Conservation (phyloP, 2,113 vertebrate species). For the Petrocephalus zakoni region DNA sequence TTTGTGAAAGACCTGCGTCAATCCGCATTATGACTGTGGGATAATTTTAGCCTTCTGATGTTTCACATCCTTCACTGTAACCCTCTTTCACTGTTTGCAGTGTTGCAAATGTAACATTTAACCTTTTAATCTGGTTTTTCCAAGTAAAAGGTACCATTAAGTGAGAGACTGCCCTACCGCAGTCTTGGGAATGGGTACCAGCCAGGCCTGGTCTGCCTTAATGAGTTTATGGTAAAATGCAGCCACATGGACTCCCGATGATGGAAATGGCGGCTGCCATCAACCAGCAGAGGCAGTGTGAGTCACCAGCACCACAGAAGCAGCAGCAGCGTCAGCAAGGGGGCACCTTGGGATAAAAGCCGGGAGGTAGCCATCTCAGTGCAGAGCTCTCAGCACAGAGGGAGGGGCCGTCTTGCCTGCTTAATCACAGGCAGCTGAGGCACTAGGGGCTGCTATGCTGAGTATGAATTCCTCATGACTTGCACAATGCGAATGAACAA, state of each 20-base stretch:
- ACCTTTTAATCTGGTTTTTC: neutral
- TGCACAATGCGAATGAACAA: neutral
- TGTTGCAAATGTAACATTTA: neutral
- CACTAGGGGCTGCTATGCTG: neutral
- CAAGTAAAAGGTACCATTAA: neutral
- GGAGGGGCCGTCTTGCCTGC: neutral
- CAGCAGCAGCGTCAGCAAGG: neutral
- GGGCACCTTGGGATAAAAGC: slow-evolving; percentile 7
- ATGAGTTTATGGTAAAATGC: slow-evolving; percentile 1
- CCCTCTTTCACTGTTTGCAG: neutral
- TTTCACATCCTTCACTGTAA: neutral
- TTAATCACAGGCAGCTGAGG: neutral
- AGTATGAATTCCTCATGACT: slow-evolving; percentile 6
- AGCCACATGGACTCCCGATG: neutral
- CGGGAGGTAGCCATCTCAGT: neutral
- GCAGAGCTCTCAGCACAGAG: neutral
- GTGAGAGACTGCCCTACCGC: neutral
- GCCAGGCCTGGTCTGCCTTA: neutral
- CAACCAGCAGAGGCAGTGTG: neutral
- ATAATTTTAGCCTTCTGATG: neutral
- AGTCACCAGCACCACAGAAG: slow-evolving; percentile 1
- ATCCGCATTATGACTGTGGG: neutral
- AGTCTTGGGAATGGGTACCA: neutral
- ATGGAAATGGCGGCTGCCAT: neutral
- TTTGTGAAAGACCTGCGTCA: neutral